Conservation (phyloP, 2,888 invertebrate species). For the Amphipyra berbera region DNA sequence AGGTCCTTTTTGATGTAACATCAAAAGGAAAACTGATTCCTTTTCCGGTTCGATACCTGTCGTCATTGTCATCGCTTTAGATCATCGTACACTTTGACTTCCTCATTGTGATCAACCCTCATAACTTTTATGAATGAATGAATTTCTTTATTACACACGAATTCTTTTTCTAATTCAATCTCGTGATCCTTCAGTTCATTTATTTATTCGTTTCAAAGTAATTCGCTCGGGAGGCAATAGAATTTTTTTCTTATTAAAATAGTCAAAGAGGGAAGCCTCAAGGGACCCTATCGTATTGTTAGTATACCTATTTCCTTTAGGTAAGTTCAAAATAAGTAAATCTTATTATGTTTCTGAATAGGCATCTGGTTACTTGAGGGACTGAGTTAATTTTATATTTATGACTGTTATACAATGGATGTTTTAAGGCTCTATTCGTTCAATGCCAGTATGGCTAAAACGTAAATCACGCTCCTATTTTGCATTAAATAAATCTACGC, state of each 20-base stretch:
- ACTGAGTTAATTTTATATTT: slow-evolving; percentile 77
- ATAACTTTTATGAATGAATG: slow-evolving; percentile 83
- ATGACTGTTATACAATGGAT: slow-evolving; percentile 68
- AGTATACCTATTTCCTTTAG: slow-evolving; percentile 82
- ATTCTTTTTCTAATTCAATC: slow-evolving; percentile 87
- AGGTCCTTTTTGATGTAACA: slow-evolving; percentile 80
- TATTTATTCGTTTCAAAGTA: slow-evolving; percentile 87
- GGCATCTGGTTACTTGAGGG: slow-evolving; percentile 83
- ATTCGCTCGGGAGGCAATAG: slow-evolving; percentile 74
- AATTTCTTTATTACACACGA: slow-evolving; percentile 85
- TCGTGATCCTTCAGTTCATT: slow-evolving; percentile 82
- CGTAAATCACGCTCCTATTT: slow-evolving; percentile 13
- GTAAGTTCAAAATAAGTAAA: slow-evolving; percentile 81
- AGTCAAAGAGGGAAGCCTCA: slow-evolving; percentile 80
- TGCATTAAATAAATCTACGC: background rate
- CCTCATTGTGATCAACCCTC: slow-evolving; percentile 81
- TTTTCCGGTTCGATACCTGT: slow-evolving; percentile 85
- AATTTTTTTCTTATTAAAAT: slow-evolving; percentile 86
- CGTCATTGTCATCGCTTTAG: slow-evolving; percentile 78
- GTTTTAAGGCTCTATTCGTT: slow-evolving; percentile 46
- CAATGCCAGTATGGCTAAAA: slow-evolving; percentile 11
- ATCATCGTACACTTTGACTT: slow-evolving; percentile 73
- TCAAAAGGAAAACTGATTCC: slow-evolving; percentile 86
- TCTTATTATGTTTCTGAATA: slow-evolving; percentile 85
- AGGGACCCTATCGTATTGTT: slow-evolving; percentile 80